phyloP scores from a whole-genome alignment of 2,113 vertebrate genomes.

The Catharus bicknelli region DNA sequence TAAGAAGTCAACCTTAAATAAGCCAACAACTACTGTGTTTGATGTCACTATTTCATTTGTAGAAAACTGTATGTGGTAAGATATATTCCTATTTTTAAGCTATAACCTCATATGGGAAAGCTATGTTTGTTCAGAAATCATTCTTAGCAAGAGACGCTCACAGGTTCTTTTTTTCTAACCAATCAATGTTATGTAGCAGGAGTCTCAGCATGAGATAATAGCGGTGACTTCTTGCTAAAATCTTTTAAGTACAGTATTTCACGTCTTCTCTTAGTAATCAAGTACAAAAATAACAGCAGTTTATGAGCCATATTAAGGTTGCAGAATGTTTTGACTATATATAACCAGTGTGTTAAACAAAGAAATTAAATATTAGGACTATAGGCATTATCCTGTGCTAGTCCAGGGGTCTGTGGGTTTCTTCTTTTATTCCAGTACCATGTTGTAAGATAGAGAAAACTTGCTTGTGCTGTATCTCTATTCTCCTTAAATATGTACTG shows the following conservation, averaged over 20 bases:
- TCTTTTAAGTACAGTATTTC: background rate
- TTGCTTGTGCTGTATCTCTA: background rate
- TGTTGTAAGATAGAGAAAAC: background rate
- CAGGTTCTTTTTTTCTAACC: background rate
- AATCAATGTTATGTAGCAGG: background rate
- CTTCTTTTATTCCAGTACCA: background rate
- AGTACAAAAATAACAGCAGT: background rate
- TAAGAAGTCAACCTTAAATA: background rate
- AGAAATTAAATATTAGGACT: background rate
- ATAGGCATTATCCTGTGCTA: background rate
- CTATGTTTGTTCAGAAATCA: conserved; percentile 1
- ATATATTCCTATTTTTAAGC: conserved; percentile 39
- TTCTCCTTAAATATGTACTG: background rate
- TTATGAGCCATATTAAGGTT: background rate
- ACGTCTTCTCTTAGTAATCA: background rate
- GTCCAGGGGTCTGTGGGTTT: background rate
- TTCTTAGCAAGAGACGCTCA: background rate
- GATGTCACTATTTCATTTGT: background rate
- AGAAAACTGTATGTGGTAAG: background rate
- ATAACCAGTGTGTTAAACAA: background rate
- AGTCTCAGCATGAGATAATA: background rate
- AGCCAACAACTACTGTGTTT: background rate
- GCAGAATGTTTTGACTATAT: background rate
- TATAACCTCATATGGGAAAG: background rate
- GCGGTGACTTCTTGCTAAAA: background rate